phyloP scores from a whole-genome alignment of 2,113 vertebrate species.

The Nerophis ophidion region DNA sequence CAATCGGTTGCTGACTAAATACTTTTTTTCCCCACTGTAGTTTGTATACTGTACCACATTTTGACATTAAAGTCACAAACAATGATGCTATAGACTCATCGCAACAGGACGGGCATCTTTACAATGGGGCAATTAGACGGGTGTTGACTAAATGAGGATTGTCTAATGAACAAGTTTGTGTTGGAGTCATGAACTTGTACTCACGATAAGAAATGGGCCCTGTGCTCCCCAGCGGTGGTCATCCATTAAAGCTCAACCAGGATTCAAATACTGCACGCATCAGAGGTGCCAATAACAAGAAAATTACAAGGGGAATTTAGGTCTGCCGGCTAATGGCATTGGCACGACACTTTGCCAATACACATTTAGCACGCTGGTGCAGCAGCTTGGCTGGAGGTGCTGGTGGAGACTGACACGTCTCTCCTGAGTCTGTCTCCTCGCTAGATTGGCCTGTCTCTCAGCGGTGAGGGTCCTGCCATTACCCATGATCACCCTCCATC shows the following conservation, averaged over 20 bases:
- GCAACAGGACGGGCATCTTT: not conserved
- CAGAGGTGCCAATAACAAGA: slow-evolving; percentile 70
- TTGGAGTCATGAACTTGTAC: slow-evolving; percentile 15
- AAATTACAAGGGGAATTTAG: slow-evolving; percentile 65
- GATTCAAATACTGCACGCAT: slow-evolving; percentile 65
- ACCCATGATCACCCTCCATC: slow-evolving; percentile 61
- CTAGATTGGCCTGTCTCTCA: slow-evolving; percentile 75
- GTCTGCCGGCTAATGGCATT: slow-evolving; percentile 65
- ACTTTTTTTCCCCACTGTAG: too few species aligned
- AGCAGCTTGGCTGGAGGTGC: slow-evolving; percentile 74
- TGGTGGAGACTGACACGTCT: slow-evolving; percentile 63
- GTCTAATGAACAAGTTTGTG: not conserved
- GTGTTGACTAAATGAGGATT: not conserved
- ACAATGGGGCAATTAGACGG: not conserved
- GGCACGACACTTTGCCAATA: slow-evolving; percentile 70
- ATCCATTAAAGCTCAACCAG: slow-evolving; percentile 66
- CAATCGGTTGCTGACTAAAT: too few species aligned
- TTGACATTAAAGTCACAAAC: not conserved
- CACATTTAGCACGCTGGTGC: slow-evolving; percentile 58
- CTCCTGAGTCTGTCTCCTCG: slow-evolving; percentile 64
- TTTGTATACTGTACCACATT: too few species aligned
- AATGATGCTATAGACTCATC: too few species aligned
- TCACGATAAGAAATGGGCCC: slow-evolving; percentile 40
- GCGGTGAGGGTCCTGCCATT: slow-evolving; percentile 51
- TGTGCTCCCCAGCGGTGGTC: slow-evolving; percentile 31